These are phyloP conservation scores for Caenorhabditis macrosperma DNA, from an alignment of 2,888 invertebrate species.

Conservation along the genomic window DNA sequence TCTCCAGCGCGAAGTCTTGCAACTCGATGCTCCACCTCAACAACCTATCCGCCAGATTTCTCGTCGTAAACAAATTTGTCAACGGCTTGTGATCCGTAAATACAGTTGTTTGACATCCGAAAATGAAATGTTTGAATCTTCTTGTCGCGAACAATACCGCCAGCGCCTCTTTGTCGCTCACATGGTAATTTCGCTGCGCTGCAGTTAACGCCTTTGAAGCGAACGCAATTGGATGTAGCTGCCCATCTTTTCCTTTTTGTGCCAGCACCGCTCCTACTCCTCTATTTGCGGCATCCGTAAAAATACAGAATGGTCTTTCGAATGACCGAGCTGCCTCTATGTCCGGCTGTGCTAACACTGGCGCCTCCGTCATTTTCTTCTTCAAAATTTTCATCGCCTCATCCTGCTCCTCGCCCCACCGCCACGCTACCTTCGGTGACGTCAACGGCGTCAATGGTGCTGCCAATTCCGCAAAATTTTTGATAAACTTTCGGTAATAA, in stretches of 20 bases:
- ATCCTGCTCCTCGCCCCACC: no score
- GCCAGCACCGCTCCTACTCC: constrained; percentile 65
- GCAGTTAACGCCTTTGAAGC: constrained; percentile 52
- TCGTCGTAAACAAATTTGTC: not conserved
- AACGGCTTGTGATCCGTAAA: no score
- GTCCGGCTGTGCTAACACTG: constrained; percentile 63
- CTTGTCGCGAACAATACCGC: constrained; percentile 10
- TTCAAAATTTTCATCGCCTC: no score
- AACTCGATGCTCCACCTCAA: constrained; percentile 22
- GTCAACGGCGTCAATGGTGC: no score
- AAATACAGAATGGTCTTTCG: constrained; percentile 54
- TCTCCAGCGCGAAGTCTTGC: constrained; percentile 7
- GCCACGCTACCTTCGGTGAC: no score
- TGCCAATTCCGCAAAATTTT: no score
- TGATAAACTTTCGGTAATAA: no score
- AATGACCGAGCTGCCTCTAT: constrained; percentile 53
- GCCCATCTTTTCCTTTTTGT: constrained; percentile 47
- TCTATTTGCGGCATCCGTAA: constrained; percentile 62
- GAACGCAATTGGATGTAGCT: constrained; percentile 59
- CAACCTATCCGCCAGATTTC: constrained; percentile 7
- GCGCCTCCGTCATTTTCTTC: constrained; percentile 23
- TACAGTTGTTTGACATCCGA: not conserved
- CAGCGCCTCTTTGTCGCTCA: constrained; percentile 19
- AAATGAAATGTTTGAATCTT: constrained; percentile 26
- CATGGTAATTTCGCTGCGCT: constrained; percentile 37